phyloP scores from a whole-genome alignment of 2,797 vertebrate genomes.

The Crocodylus rhombifer region DNA sequence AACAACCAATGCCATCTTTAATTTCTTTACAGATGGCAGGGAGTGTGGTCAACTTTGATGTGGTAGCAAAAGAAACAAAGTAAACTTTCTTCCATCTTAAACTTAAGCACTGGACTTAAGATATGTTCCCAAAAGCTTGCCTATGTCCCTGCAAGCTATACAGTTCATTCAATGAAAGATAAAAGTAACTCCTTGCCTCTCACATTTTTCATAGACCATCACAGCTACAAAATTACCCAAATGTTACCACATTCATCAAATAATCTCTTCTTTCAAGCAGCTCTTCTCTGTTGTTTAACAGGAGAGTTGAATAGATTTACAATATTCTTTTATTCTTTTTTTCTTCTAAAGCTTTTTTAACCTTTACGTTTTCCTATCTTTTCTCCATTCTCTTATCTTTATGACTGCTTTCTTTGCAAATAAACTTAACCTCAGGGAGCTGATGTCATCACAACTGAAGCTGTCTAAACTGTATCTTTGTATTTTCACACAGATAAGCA shows the following conservation, averaged over 20 bases:
- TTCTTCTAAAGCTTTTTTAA: background rate
- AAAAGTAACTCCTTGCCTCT: too few relatives aligned
- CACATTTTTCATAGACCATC: too few relatives aligned
- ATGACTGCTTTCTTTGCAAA: conserved; percentile 10
- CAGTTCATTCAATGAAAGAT: too few relatives aligned
- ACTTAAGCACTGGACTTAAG: background rate
- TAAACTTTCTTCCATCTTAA: background rate
- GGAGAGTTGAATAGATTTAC: background rate
- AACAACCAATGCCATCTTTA: conserved; percentile 4
- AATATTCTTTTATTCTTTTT: background rate
- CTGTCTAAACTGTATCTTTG: background rate
- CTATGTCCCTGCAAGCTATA: too few relatives aligned
- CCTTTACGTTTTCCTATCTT: background rate
- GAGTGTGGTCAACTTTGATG: background rate
- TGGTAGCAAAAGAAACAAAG: background rate
- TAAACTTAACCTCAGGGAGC: background rate
- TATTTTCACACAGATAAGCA: background rate
- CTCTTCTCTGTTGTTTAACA: background rate
- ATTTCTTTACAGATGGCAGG: conserved; percentile 16
- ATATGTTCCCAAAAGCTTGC: background rate
- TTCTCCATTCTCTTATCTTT: background rate
- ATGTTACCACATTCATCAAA: background rate
- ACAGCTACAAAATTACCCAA: too few relatives aligned
- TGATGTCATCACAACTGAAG: background rate
- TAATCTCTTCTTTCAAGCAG: background rate